Percentiles rank a stretch among this genome's conserved stretches.
Conservation (phyloP, 2,888 invertebrate species). For the Miltochrista miniata region DNA sequence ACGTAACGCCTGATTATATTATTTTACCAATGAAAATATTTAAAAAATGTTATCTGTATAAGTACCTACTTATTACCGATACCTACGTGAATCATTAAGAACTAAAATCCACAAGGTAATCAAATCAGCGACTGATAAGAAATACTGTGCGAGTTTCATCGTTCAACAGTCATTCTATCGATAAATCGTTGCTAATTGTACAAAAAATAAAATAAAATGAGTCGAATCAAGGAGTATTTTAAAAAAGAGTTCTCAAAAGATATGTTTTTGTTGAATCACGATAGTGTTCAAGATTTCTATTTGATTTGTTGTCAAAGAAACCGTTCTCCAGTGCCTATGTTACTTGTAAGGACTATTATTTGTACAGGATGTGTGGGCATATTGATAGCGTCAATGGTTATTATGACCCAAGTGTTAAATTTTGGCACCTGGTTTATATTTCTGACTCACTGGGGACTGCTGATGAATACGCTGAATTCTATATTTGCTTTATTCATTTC, state of each 20-base stretch:
- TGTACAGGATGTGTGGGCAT: constrained; percentile 58
- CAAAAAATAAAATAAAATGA: constrained; percentile 48
- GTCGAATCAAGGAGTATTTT: constrained; percentile 55
- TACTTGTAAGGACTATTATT: constrained; percentile 53
- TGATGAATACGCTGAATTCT: constrained; percentile 54
- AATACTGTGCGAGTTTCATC: constrained; percentile 14
- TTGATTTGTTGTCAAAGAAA: constrained; percentile 58
- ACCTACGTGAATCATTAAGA: constrained; percentile 32
- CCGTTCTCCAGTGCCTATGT: constrained; percentile 52
- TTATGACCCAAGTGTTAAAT: constrained; percentile 24
- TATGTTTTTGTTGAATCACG: constrained; percentile 55
- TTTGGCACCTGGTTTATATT: constrained; percentile 60
- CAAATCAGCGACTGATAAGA: constrained; percentile 36
- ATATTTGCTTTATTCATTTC: constrained; percentile 58
- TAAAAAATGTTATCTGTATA: no score
- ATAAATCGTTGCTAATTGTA: constrained; percentile 8
- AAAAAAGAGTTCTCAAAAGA: constrained; percentile 50
- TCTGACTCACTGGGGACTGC: constrained; percentile 71
- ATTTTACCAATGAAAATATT: no score
- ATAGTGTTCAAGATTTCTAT: constrained; percentile 59
- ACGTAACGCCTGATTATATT: no score
- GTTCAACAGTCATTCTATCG: constrained; percentile 24
- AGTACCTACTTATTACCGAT: no score
- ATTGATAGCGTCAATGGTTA: constrained; percentile 49
- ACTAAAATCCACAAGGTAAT: constrained; percentile 12